Conservation (phyloP, 2,797 vertebrate species). For the Spinus olivaceus region DNA sequence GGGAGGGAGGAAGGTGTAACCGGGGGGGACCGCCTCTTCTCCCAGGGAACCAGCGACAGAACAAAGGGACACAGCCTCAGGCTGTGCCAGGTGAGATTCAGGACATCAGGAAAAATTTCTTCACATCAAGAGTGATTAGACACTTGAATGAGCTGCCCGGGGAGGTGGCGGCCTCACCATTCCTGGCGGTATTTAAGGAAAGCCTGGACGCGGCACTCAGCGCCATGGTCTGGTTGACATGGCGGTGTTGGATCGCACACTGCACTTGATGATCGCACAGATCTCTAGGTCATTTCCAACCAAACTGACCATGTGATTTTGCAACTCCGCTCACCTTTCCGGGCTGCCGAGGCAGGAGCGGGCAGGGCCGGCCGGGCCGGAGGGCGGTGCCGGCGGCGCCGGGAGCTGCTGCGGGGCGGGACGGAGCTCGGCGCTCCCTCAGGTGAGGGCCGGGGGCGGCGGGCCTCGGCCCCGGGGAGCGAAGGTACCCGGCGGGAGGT, state of each 20-base stretch:
- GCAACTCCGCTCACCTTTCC: accelerated
- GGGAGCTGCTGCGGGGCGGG: neutral
- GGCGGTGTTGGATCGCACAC: neutral
- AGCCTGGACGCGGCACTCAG: neutral
- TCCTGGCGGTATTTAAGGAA: neutral
- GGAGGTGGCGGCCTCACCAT: neutral
- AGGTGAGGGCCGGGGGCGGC: neutral
- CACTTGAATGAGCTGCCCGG: no score
- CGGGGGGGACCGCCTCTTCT: accelerated
- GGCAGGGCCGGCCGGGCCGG: neutral
- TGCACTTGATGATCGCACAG: neutral
- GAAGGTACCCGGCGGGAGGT: neutral
- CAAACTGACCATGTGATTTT: accelerated
- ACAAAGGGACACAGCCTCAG: neutral
- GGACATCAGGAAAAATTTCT: neutral
- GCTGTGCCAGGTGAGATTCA: neutral
- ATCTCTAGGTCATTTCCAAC: neutral
- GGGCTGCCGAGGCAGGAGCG: accelerated
- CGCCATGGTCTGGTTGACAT: neutral
- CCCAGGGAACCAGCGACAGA: no score
- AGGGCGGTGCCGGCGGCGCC: neutral
- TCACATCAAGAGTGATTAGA: neutral
- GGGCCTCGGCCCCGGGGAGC: neutral
- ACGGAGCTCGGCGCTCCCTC: neutral
- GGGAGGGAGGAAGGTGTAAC: neutral